These are phyloP conservation scores for Dryocosmus kuriphilus DNA, from an alignment of 2,888 invertebrate species.

Conservation along the genomic window DNA sequence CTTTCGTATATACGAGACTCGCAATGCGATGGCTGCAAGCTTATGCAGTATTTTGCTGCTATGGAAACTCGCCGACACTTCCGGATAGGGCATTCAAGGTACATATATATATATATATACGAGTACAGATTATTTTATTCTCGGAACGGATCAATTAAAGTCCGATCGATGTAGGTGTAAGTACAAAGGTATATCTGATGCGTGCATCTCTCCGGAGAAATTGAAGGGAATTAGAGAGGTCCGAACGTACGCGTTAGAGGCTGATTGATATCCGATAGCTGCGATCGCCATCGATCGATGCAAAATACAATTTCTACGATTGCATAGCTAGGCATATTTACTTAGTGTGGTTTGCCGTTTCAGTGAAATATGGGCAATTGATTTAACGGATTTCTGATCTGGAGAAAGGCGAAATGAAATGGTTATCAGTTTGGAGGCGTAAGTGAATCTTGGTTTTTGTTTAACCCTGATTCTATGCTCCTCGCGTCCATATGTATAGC, in stretches of 20 bases:
- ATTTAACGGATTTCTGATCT: slow-evolving; percentile 27
- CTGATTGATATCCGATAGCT: slow-evolving; percentile 39
- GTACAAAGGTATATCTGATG: slow-evolving; percentile 2
- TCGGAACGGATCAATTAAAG: slow-evolving; percentile 35
- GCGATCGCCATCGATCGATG: slow-evolving; percentile 25
- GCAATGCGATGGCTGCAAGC: slow-evolving; percentile 5
- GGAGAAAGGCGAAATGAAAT: background rate
- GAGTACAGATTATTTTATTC: slow-evolving; percentile 8
- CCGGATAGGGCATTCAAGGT: slow-evolving; percentile 31
- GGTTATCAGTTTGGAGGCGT: background rate
- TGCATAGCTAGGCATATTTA: slow-evolving; percentile 14
- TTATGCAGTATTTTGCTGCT: slow-evolving; percentile 28
- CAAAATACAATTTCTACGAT: slow-evolving; percentile 22
- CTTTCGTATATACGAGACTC: background rate
- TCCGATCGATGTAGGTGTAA: background rate
- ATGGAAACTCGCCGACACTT: slow-evolving; percentile 39
- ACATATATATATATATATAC: too few relatives aligned
- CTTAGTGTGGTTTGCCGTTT: slow-evolving; percentile 11
- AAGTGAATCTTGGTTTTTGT: background rate
- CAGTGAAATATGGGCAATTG: slow-evolving; percentile 12
- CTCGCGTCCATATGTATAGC: too few relatives aligned
- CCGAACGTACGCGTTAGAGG: slow-evolving; percentile 29
- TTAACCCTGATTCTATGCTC: too few relatives aligned
- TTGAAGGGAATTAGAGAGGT: slow-evolving; percentile 24
- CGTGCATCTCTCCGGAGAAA: slow-evolving; percentile 33